Evolutionary conservation across 2,113 vertebrate genomes (phyloP).

Genomic region (Bos indicus): DNA sequence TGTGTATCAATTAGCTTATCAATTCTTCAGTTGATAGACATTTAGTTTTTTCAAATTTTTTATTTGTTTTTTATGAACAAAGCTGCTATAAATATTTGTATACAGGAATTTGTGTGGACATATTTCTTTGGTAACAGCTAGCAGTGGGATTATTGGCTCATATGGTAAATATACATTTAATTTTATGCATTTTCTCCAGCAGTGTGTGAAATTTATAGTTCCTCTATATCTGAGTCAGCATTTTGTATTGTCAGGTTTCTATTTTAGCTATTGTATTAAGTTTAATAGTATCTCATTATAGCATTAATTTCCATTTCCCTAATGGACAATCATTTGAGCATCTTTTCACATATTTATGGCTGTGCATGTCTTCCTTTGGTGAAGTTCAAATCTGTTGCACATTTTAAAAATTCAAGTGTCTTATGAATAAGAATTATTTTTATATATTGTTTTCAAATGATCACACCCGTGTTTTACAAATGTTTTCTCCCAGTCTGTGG

Average conservation of each 20-base stretch:
- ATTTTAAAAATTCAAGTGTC: neutral
- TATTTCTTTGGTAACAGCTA: neutral
- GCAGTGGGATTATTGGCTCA: neutral
- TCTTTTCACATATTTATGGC: neutral
- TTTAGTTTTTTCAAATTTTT: neutral
- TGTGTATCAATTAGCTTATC: neutral
- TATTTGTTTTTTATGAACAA: neutral
- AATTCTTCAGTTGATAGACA: neutral
- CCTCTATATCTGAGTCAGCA: neutral
- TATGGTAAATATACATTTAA: neutral
- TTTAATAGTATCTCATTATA: neutral
- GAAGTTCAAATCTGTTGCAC: neutral
- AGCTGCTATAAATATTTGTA: neutral
- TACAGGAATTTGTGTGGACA: neutral
- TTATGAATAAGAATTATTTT: neutral
- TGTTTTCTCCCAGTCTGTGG: neutral
- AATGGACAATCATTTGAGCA: neutral
- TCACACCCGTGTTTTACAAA: neutral
- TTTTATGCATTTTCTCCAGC: neutral
- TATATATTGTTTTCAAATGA: neutral
- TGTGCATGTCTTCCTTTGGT: neutral
- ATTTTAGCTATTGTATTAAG: neutral
- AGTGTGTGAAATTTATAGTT: neutral
- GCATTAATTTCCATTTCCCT: neutral
- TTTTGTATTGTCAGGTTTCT: neutral